Evolutionary conservation across 2,888 invertebrate genomes (phyloP), one percentile per base, ranked within the genome.

Genomic region (Physocephala rufipes): DNA sequence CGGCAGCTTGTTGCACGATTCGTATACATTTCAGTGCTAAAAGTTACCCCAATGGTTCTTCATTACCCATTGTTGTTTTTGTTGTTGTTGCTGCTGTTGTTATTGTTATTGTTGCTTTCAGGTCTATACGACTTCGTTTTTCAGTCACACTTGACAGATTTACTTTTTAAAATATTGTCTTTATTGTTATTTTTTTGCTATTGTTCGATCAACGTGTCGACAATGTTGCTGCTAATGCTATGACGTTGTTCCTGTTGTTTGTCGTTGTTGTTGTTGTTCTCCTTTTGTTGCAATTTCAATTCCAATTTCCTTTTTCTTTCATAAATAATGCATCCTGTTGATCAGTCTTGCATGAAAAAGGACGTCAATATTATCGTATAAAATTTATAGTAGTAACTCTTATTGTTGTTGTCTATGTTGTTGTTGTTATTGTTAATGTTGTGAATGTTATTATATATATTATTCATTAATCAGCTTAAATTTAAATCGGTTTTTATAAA

Each of bases 291-390:
- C 36, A 36, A 7, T 75, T 79, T 76, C 72, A 79, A 78, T 79
- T 78, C 77, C 76, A n/a, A n/a, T n/a, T n/a, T n/a, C n/a, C n/a
- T n/a, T n/a, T n/a, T 74, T 73, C 67, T n/a, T 30, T 62, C 62
- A 68, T 68, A 68, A 68, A 68, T 51, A 74, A 70, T 74, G 80
- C 82, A 81, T 81, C 82, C 82, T 81, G 81, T 78, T 82, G 82
- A 78, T 79, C 77, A 81, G 72, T 82, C 78, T 80, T 78, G 76
- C 81, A 78, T 81, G 78, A 81, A 81, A 82, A 81, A 81, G 81
- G 82, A 82, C 82, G 81, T 77, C 81, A 81, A 80, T 74, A n/a
- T n/a, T 78, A 82, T 74, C 80, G 81, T 81, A 77, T 80, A 81
- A 81, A 79, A 76, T 73, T 67, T 16, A 36, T 47, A 51, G 61